Evolutionary conservation across 2,888 invertebrate species (phyloP), one percentile per base, ranked within the genome.

Genomic region (Glomeris marginata): DNA sequence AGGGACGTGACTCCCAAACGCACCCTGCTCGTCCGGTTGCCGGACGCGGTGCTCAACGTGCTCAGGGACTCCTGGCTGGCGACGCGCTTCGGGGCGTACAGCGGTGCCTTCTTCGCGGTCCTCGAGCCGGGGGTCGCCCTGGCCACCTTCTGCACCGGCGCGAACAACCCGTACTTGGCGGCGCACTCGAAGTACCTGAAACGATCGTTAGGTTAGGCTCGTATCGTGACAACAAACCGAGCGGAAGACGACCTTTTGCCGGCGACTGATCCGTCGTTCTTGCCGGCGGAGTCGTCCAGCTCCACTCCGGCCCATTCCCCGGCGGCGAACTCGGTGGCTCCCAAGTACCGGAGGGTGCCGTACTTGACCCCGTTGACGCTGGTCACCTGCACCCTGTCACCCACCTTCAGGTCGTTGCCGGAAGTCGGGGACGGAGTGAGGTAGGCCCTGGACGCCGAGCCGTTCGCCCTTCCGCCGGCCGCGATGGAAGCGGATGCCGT

Each of bases 251-350:
- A 94, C 90, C 88, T 83, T 69, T 81, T 82, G 49, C 88, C 92
- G 57, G 81, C 85, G 34, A 95, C 90, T 45, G 86, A 80, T 51
- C 97, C 95, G 64, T 97, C 92, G 68, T 97, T 95, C 70, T 95
- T 95, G 48, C 97, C 97, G 52, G 82, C 71, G 1, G 88, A 81
- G 57, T 92, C 90, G 64, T 94, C 92, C 58, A 97, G 73, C 67
- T 95, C 92, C 18, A 97, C 83, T 21, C 95, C 95, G 54, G 86
- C 92, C 94, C 94, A 95, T 59, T 88, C 80, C 35, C 95, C 95
- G 35, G 80, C 68, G 1, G 94, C 91, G 67, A 95, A 95, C 61
- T 88, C 84, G 34, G 94, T 86, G 46, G 74, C 71, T 22, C 95
- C 95, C 56, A 91, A 75, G 66, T 78, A 95, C 58, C 82, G 76